Evolutionary conservation across 1,140 invertebrate species (phyloP), one percentile per base, ranked within the genome.

Genomic region (Anastatus disparis): DNA sequence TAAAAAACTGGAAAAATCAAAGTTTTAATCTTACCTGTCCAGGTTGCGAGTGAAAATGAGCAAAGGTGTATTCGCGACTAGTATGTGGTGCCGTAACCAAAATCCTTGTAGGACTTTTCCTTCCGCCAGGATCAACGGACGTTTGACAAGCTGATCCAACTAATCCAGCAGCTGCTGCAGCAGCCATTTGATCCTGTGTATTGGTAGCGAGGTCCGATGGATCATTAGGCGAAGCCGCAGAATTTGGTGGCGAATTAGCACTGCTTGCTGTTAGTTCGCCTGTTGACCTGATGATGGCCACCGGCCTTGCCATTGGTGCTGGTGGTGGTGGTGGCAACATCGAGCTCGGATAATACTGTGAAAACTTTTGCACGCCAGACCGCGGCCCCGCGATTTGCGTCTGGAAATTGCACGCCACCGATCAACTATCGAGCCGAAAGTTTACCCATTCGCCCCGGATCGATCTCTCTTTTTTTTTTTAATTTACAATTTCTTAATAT

Each of bases 311-410:
- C 94, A 98, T 96, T 9, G 95, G 95, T 3, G 96, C 95, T 2
- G 97, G 90, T n/a, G 96, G 96, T n/a, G 96, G 94, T 44, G 96
- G 96, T 15, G 96, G 96, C 75, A 98, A 87, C 91, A 94, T 96
- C 73, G 94, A 92, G 78, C 93, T 94, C 71, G 92, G 90, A 87
- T 96, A 96, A 85, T 97, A 97, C 77, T 95, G 93, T 64, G 92
- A 90, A 78, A 93, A 87, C 86, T 92, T 92, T 75, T 91, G 85
- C 78, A 86, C 77, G 29, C 82, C 86, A 90, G 91, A 90, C 82
- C 74, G 89, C 86, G 85, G 87, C 89, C 80, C 88, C 82, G 83
- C 88, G 77, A 82, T 83, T 85, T 80, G 87, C 82, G 82, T 85
- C 87, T 85, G 85, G 79, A 88, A 85, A 78, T 83, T 79, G 79